A percentile compares a stretch with the other conserved stretches of the same genome.
Conservation (phyloP, 2,113 vertebrate genomes). For the Heptranchias perlo region DNA sequence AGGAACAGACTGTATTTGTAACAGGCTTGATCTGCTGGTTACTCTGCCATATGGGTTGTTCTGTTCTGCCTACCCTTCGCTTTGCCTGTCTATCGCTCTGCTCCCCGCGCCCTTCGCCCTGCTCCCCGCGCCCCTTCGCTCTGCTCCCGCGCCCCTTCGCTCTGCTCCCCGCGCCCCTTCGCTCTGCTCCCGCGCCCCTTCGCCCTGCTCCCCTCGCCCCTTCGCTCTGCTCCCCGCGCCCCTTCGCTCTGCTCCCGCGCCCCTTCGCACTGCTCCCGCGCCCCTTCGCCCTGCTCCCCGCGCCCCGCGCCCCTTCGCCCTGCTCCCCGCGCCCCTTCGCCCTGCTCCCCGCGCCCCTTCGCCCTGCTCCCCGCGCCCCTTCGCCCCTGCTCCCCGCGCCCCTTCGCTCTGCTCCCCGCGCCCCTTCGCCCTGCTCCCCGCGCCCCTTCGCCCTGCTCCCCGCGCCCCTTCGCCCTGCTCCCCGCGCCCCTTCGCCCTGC, state of each 20-base stretch:
- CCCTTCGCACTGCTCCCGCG: too few relatives aligned
- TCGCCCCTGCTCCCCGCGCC: too few relatives aligned
- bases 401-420: too few relatives aligned
- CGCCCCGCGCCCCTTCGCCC: too few relatives aligned
- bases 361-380: too few relatives aligned
- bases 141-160: not conserved
- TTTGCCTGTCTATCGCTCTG: not conserved
- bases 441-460: not conserved
- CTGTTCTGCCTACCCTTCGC: not conserved
- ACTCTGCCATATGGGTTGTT: not conserved
- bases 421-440: not conserved
- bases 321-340: too few relatives aligned
- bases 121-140: not conserved
- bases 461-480: too few relatives aligned
- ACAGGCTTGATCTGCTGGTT: not conserved
- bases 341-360: too few relatives aligned
- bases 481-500: not conserved
- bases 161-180: too few relatives aligned
- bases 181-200: too few relatives aligned
- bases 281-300: not conserved
- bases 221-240: not conserved
- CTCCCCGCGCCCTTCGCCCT: not conserved
- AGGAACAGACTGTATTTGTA: not conserved
- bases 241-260: not conserved
- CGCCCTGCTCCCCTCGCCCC: too few relatives aligned